Base-by-base conservation (phyloP, 2,888 invertebrate species). In the Beris morrisii region DNA sequence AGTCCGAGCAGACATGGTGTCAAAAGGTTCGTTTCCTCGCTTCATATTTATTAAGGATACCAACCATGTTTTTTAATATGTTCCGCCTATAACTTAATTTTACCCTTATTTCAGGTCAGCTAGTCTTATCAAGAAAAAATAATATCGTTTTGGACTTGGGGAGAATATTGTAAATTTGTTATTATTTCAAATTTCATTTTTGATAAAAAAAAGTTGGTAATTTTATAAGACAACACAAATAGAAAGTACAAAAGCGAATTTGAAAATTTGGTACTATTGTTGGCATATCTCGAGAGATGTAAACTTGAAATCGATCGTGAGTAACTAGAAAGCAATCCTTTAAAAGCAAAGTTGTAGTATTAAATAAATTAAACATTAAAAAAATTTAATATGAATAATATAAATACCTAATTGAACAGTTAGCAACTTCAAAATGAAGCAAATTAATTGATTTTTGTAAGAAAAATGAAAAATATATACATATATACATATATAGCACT, bases 1-100 rank as follows among this genome's bases (percentile, higher is more conserved):
- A 90, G 91, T 45, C 92, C 92, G 28, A 86, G 88, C 13, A 31
- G 38, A 57, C 87, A 88, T 68, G 86, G 86, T 70, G 83, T 87
- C n/a, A 81, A 79, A 71, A 76, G 79, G 80, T 79, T 7, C 3
- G 38, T 38, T 38, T 30, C n/a, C 30, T 31, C 6, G 30, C 5
- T 53, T 28, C 5, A 11, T 30, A n/a, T 31, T 22, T 4, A 22
- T 53, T 30, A 5, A 28, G 22, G 5, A 6, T 28, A 28, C 30
- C 2, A 6, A n/a, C 30, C 53, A 52, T 15, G 4, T 28, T 30
- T 53, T 5, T 53, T n/a, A 3, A 11, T 13, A 4, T 48, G 3
- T 48, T 13, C 9, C 15, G 3, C 48, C 3, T 5, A 22, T 22
- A 13, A 48, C 15, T 12, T 11, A n/a, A 48, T 48, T 48, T 13